Conservation (phyloP, 2,797 vertebrate species). For the Tachyglossus aculeatus region DNA sequence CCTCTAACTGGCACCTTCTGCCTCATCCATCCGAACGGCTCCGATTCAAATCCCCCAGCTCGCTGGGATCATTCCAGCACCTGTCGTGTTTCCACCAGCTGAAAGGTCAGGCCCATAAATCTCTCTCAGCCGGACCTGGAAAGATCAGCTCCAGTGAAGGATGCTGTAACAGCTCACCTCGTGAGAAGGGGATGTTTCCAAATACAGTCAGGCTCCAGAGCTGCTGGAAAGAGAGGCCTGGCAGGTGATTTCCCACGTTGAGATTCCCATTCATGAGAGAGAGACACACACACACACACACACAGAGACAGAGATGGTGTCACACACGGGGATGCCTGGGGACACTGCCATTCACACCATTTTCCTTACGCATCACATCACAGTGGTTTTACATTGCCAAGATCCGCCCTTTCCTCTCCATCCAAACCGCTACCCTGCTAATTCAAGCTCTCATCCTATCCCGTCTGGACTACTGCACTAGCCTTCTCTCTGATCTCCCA, state of each 20-base stretch:
- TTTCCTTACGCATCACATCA: background rate
- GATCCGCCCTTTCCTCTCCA: too few relatives aligned
- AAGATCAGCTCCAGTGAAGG: background rate
- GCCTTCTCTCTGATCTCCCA: too few relatives aligned
- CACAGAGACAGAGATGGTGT: too few relatives aligned
- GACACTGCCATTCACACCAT: background rate
- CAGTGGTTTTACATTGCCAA: too few relatives aligned
- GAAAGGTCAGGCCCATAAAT: background rate
- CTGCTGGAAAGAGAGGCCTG: background rate
- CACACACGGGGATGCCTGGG: too few relatives aligned
- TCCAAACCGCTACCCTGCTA: too few relatives aligned
- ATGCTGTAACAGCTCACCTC: background rate
- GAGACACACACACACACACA: too few relatives aligned
- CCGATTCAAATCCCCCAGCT: background rate
- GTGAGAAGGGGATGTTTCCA: accelerated
- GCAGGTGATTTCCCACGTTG: background rate
- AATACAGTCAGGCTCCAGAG: background rate
- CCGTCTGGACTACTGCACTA: too few relatives aligned
- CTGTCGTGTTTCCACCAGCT: background rate
- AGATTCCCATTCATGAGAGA: background rate
- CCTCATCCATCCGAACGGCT: background rate
- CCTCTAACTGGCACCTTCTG: background rate
- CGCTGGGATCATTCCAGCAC: background rate
- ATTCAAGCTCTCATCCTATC: too few relatives aligned
- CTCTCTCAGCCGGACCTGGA: background rate